Percentiles rank a stretch among this genome's conserved stretches.
These are phyloP conservation scores for Tribolium freemani DNA, from an alignment of 2,888 invertebrate genomes.

Conservation along the genomic window DNA sequence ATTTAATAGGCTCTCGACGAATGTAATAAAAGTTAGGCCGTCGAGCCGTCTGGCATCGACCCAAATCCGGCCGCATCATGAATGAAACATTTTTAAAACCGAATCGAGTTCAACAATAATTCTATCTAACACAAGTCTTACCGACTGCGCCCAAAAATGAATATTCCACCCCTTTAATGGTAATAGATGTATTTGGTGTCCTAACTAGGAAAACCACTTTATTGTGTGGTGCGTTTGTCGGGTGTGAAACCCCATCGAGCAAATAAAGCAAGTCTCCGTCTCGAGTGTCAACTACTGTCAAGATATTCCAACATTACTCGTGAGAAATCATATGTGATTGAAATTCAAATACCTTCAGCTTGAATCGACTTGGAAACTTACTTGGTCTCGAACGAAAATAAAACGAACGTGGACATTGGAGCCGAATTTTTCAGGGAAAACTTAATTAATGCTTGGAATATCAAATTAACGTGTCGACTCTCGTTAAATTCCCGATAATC, in stretches of 20 bases:
- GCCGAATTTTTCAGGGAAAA: background rate
- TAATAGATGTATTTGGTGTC: constrained; percentile 18
- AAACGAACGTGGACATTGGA: background rate
- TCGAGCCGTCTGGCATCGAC: background rate
- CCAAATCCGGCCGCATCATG: background rate
- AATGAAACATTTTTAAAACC: background rate
- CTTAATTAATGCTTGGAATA: constrained; percentile 23
- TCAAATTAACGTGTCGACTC: constrained; percentile 19
- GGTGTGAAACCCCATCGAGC: constrained; percentile 9
- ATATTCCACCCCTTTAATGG: background rate
- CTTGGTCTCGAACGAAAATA: constrained; percentile 8
- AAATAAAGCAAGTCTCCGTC: constrained; percentile 49
- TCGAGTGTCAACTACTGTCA: constrained; percentile 54
- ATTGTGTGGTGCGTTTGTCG: constrained; percentile 27
- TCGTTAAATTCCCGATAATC: constrained; percentile 29
- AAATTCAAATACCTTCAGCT: constrained; percentile 57
- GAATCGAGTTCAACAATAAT: background rate
- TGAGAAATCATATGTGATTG: constrained; percentile 56
- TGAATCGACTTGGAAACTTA: constrained; percentile 49
- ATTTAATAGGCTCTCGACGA: background rate
- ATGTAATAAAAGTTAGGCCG: background rate
- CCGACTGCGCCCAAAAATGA: background rate
- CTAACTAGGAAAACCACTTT: constrained; percentile 42
- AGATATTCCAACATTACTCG: constrained; percentile 53
- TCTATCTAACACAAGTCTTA: background rate